These are phyloP conservation scores for Pocota personata DNA, from an alignment of 2,888 invertebrate genomes.

Conservation along the genomic window DNA sequence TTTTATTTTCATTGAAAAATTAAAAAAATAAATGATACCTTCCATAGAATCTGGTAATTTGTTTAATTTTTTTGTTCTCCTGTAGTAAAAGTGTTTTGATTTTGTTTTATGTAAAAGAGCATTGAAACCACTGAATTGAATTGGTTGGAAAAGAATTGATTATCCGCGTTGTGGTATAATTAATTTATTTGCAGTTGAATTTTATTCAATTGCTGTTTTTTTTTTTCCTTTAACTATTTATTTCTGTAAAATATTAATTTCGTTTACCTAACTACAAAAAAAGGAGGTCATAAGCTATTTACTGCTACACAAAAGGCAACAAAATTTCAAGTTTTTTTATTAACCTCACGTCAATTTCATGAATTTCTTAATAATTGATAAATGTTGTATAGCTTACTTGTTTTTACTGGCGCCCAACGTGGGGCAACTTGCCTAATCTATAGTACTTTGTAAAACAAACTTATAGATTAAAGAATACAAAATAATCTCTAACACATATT, in stretches of 20 bases:
- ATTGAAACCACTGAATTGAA: constrained; percentile 73
- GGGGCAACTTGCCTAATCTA: too few relatives aligned
- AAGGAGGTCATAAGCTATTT: background rate
- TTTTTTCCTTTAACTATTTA: too few relatives aligned
- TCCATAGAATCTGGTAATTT: constrained; percentile 3
- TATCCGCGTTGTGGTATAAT: constrained; percentile 39
- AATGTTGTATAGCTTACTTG: too few relatives aligned
- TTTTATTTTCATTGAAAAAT: background rate
- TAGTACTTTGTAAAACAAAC: too few relatives aligned
- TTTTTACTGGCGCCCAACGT: too few relatives aligned
- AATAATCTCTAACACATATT: too few relatives aligned
- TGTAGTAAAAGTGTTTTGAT: background rate
- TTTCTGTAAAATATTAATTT: constrained; percentile 23
- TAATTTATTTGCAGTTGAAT: constrained; percentile 16
- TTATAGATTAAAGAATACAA: too few relatives aligned
- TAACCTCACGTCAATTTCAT: background rate
- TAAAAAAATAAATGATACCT: background rate
- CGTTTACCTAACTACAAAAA: constrained; percentile 48
- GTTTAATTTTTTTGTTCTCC: constrained; percentile 2
- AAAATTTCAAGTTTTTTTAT: background rate
- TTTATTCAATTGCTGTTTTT: constrained; percentile 11
- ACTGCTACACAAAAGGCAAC: background rate
- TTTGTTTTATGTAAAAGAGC: constrained; percentile 42
- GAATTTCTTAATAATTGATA: too few relatives aligned
- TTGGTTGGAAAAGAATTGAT: constrained; percentile 65